A percentile compares a stretch with the other conserved stretches of the same genome.
These are phyloP conservation scores for Hormaphis cornu DNA, from an alignment of 1,140 invertebrate species.

Conservation along the genomic window DNA sequence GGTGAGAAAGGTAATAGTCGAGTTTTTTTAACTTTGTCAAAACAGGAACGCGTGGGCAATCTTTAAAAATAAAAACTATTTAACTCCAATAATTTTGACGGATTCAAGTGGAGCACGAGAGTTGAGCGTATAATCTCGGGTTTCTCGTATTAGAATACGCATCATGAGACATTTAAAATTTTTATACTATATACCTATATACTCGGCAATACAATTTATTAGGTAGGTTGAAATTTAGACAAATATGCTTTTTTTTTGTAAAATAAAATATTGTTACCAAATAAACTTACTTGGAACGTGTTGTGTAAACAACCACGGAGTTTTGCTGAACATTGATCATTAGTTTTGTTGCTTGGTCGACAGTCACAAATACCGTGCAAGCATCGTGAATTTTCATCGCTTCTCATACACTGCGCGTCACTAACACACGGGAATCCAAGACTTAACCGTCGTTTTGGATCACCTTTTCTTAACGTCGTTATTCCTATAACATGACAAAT, in stretches of 20 bases:
- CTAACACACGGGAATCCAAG: constrained; percentile 64
- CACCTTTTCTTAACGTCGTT: constrained; percentile 43
- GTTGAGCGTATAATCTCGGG: too few relatives aligned
- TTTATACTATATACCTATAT: too few relatives aligned
- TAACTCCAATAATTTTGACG: too few relatives aligned
- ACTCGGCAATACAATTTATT: background rate
- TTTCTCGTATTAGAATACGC: too few relatives aligned
- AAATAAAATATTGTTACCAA: background rate
- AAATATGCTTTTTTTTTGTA: background rate
- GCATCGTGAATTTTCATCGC: constrained; percentile 68
- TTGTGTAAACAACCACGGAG: constrained; percentile 67
- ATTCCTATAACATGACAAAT: background rate
- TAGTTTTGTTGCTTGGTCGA: constrained; percentile 45
- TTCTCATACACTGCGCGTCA: constrained; percentile 65
- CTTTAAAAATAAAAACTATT: too few relatives aligned
- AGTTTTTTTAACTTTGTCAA: too few relatives aligned
- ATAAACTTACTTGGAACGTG: constrained; percentile 64
- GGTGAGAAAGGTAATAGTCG: too few relatives aligned
- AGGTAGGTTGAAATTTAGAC: background rate
- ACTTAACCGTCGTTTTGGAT: constrained; percentile 53
- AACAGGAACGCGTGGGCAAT: too few relatives aligned
- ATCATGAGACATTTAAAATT: too few relatives aligned
- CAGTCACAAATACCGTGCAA: constrained; percentile 72
- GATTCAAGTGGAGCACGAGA: too few relatives aligned
- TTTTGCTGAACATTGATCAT: constrained; percentile 53